phyloP scores from a whole-genome alignment of 2,888 invertebrate genomes.

The Hypomecis atomaria region DNA sequence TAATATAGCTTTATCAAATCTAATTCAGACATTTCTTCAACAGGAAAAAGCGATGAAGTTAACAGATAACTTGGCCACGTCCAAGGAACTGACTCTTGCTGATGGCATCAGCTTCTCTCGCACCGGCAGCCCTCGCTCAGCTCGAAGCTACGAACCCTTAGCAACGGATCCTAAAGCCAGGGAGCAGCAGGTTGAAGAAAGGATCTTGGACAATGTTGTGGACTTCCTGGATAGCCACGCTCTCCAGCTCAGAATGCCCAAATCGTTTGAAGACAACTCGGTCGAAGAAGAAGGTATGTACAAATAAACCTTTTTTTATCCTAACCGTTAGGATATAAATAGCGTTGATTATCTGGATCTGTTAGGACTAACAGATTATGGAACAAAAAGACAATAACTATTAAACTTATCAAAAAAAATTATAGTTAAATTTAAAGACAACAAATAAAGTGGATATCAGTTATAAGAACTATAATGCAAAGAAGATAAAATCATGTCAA shows the following conservation, averaged over 20 bases:
- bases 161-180: slow-evolving; percentile 74
- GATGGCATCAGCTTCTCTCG: slow-evolving; percentile 76
- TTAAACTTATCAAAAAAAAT: too few species aligned
- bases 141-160: slow-evolving; percentile 75
- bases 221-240: slow-evolving; percentile 78
- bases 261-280: slow-evolving; percentile 72
- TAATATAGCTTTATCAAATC: neutral
- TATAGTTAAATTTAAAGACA: too few species aligned
- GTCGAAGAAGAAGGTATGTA: slow-evolving; percentile 77
- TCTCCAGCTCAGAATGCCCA: slow-evolving; percentile 77
- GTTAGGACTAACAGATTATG: too few species aligned
- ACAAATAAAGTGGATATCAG: too few species aligned
- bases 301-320: neutral
- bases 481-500: too few species aligned
- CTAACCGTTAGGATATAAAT: too few species aligned
- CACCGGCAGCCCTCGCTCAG: slow-evolving; percentile 73
- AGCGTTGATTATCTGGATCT: too few species aligned
- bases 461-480: too few species aligned
- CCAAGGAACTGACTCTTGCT: slow-evolving; percentile 70
- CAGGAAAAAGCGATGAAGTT: slow-evolving; percentile 81
- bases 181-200: slow-evolving; percentile 73
- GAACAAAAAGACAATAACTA: too few species aligned
- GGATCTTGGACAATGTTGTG: slow-evolving; percentile 76
- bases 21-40: slow-evolving; percentile 16
- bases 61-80: slow-evolving; percentile 75